A percentile compares a stretch with the other conserved stretches of the same genome.
Conservation (phyloP, 1,140 invertebrate genomes). For the Atta colombica region DNA sequence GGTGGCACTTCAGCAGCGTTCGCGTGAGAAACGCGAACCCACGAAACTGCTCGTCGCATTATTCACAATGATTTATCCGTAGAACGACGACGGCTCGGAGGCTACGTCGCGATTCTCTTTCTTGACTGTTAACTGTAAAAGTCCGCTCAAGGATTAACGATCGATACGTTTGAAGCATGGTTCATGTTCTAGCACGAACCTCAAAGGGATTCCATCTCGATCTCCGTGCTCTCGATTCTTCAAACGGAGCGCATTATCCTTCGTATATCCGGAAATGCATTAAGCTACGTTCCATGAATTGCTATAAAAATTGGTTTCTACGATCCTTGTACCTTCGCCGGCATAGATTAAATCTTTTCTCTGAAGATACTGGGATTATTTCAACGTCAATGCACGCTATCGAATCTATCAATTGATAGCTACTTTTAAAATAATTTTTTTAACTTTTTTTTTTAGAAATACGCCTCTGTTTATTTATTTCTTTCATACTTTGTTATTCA, state of each 20-base stretch:
- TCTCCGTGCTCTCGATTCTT: constrained; percentile 48
- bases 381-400: constrained; percentile 7
- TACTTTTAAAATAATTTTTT: constrained; percentile 12
- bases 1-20: constrained; percentile 50
- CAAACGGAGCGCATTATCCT: constrained; percentile 55
- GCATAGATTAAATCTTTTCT: constrained; percentile 47
- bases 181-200: constrained; percentile 48
- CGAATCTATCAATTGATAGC: constrained; percentile 11
- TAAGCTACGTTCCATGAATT: constrained; percentile 50
- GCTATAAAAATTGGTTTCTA: constrained; percentile 48
- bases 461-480: neutral
- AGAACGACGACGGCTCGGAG: constrained; percentile 40
- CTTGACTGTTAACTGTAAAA: constrained; percentile 42
- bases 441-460: too few species aligned
- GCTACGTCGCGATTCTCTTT: constrained; percentile 49
- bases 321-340: neutral
- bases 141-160: constrained; percentile 51
- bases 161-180: constrained; percentile 54
- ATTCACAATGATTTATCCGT: constrained; percentile 80
- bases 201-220: constrained; percentile 59
- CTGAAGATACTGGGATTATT: constrained; percentile 15
- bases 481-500: neutral
- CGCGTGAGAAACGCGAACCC: constrained; percentile 77
- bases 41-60: constrained; percentile 74
- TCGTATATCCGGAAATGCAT: constrained; percentile 54